Conservation (phyloP, 2,797 vertebrate genomes). For the Sphenodon punctatus region DNA sequence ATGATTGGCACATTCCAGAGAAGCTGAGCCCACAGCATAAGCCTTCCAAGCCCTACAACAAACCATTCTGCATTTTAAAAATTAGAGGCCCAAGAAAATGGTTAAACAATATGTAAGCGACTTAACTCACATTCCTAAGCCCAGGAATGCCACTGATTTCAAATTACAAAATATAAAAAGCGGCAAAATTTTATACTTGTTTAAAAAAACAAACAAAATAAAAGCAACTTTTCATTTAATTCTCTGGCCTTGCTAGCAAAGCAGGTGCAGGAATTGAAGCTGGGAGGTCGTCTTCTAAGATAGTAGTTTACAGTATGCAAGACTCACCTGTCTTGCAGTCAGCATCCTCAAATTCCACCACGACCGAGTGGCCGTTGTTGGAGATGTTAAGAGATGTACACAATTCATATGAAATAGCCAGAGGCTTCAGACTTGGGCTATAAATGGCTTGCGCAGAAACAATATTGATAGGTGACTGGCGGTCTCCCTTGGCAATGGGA, state of each 20-base stretch:
- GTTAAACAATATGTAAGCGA: not conserved
- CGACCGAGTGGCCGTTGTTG: conserved; percentile 94
- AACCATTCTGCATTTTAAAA: too few species aligned
- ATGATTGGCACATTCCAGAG: too few species aligned
- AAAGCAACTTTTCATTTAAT: too few species aligned
- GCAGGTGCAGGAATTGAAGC: not conserved
- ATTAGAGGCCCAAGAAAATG: not conserved
- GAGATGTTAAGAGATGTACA: conserved; percentile 87
- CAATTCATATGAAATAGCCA: conserved; percentile 85
- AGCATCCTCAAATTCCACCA: conserved; percentile 91
- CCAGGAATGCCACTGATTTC: not conserved
- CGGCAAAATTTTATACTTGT: not conserved
- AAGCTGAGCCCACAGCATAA: not conserved
- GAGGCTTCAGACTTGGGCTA: conserved; percentile 81
- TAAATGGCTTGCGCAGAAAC: conserved; percentile 80
- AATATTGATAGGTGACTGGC: conserved; percentile 95
- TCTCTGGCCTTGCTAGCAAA: not conserved
- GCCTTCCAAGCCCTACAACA: too few species aligned
- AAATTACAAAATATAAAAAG: not conserved
- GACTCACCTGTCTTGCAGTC: conserved; percentile 89
- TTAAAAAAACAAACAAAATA: not conserved
- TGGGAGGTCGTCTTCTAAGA: not conserved
- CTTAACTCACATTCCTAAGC: not conserved
- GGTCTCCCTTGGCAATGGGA: conserved; percentile 87
- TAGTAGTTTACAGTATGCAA: not conserved